A percentile compares a stretch with the other conserved stretches of the same genome.
phyloP scores from a whole-genome alignment of 2,888 invertebrate species.

The Lingula anatina region DNA sequence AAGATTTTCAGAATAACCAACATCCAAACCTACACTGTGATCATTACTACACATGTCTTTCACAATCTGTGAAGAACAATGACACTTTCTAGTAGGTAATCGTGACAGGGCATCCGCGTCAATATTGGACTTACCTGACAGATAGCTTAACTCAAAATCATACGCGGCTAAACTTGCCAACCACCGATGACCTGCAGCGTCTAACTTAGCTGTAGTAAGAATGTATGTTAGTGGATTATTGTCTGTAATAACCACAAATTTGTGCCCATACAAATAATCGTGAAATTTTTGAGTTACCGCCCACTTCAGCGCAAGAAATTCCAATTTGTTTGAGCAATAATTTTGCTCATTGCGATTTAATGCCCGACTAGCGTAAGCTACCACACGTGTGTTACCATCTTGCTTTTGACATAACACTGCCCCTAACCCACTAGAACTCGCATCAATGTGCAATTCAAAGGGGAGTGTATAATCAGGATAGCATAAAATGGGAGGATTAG shows the following conservation, averaged over 20 bases:
- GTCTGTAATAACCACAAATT: constrained; percentile 4
- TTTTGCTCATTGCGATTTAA: constrained; percentile 1
- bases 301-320: constrained; percentile 8
- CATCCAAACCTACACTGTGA: too few species aligned
- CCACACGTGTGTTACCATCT: constrained; percentile 3
- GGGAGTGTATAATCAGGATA: constrained; percentile 9
- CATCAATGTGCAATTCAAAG: constrained; percentile 15
- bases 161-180: constrained; percentile 6
- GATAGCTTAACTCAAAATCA: constrained; percentile 4
- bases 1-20: too few species aligned
- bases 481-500: too few species aligned
- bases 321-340: too few species aligned
- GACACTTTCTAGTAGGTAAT: too few species aligned
- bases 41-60: too few species aligned
- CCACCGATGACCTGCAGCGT: constrained; percentile 11
- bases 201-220: constrained; percentile 5
- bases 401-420: constrained; percentile 7
- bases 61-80: too few species aligned
- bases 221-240: constrained; percentile 12
- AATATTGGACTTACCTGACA: neutral
- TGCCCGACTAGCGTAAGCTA: constrained; percentile 5
- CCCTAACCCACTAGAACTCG: constrained; percentile 3
- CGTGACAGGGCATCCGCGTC: constrained; percentile 6
- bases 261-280: constrained; percentile 8
- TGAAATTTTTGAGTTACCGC: constrained; percentile 7